Evolutionary conservation across 1,140 invertebrate species (phyloP), one percentile per base, ranked within the genome.

Genomic region (Philopotamus ludificatus): DNA sequence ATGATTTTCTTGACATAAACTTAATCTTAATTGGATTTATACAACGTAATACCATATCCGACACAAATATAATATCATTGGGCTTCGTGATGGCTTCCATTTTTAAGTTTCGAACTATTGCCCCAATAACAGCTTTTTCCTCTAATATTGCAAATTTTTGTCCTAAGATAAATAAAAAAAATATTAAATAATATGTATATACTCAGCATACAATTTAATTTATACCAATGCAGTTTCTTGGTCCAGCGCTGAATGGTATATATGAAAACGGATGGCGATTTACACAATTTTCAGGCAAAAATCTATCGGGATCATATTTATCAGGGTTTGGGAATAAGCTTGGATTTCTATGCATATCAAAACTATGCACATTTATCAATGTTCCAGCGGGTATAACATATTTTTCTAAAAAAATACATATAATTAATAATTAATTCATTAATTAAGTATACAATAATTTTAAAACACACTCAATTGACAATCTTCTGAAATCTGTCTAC

Each of bases 231-330:
- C 88, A 92, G 72, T 90, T 91, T 65, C 90, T 81, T 1, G 86
- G 85, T 2, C 89, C 90, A 44, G 86, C 89, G 70, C 87, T 89
- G 73, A 92, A 92, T 8, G 89, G 89, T 18, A 90, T 83, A 70
- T 87, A 92, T 1, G 86, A 80, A 70, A 82, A 89, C 0, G 86
- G 85, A 73, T 87, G 81, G 55, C 86, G 77, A 26, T 82, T 79
- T 28, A 75, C 74, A 23, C 77, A 76, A 71, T 86, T 85, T 65
- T 84, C 81, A 9, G 85, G 82, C 20, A 85, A 73, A 77, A 93
- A 94, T 71, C 90, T 81, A 59, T 93, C 89, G 0, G 92, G 91
- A 75, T 92, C 83, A 73, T 90, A 94, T 45, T 78, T 76, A 25
- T 88, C 82, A 1, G 92, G 90, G 55, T 93, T 82, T 21, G 84